A percentile compares a stretch with the other conserved stretches of the same genome.
Evolutionary conservation across 2,113 vertebrate species (phyloP).

Genomic region (Xenus cinereus): DNA sequence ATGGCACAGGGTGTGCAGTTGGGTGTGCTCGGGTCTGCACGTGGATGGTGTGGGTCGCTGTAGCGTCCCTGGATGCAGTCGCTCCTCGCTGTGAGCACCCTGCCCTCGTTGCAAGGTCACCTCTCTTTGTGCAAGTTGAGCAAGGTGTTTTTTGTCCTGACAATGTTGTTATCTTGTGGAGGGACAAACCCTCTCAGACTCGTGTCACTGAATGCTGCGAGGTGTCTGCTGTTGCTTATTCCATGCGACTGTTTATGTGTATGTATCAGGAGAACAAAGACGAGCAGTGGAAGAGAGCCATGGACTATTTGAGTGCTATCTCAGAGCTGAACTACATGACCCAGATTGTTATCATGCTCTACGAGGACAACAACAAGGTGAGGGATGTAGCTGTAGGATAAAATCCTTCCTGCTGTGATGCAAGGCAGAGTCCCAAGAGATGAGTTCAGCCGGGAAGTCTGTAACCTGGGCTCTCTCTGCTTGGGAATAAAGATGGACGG

Average conservation of each 20-base stretch:
- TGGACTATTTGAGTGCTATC: slow-evolving; percentile 97
- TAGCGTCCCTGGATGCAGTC: not conserved
- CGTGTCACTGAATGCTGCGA: not conserved
- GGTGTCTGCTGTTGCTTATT: slow-evolving; percentile 29
- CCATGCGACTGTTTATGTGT: slow-evolving; percentile 20
- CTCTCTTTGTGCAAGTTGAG: not conserved
- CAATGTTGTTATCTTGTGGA: not conserved
- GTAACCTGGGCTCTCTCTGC: not conserved
- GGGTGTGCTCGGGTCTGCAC: not conserved
- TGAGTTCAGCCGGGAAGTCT: not conserved
- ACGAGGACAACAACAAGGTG: slow-evolving; percentile 98
- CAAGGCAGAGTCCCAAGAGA: not conserved
- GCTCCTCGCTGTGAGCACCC: not conserved
- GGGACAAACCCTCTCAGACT: not conserved
- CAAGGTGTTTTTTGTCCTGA: not conserved
- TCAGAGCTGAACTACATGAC: slow-evolving; percentile 99
- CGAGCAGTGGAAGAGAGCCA: slow-evolving; percentile 95
- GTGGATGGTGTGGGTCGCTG: not conserved
- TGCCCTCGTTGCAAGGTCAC: not conserved
- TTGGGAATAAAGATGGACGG: not conserved
- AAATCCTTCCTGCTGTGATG: not conserved
- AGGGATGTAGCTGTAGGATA: slow-evolving; percentile 34
- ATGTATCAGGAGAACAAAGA: slow-evolving; percentile 88
- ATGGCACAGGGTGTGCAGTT: not conserved
- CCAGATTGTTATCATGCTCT: slow-evolving; percentile 99